A percentile compares a stretch with the other conserved stretches of the same genome.
These are phyloP conservation scores for Papilio demoleus DNA, from an alignment of 2,888 invertebrate genomes.

Conservation along the genomic window DNA sequence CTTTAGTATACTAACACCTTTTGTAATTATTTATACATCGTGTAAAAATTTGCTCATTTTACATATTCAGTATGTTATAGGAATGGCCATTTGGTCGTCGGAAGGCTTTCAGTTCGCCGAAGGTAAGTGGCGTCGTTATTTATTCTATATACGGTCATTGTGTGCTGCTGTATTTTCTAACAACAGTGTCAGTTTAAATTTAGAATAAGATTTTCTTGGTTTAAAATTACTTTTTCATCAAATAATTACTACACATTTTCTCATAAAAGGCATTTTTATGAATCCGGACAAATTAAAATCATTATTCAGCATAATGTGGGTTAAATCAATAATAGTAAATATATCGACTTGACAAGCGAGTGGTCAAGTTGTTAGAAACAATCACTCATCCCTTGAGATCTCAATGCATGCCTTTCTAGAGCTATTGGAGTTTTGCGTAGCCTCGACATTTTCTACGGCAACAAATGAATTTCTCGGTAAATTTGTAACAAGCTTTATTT, in stretches of 20 bases:
- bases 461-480: too few species aligned
- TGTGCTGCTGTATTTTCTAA: conserved; percentile 11
- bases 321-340: conserved; percentile 55
- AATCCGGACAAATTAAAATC: background rate
- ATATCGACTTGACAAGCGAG: conserved; percentile 80
- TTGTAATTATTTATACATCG: background rate
- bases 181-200: background rate
- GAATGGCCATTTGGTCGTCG: conserved; percentile 40
- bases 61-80: conserved; percentile 27
- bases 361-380: conserved; percentile 81
- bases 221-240: background rate
- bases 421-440: conserved; percentile 79
- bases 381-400: conserved; percentile 78
- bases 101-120: conserved; percentile 41
- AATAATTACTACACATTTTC: background rate
- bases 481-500: too few species aligned
- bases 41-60: background rate
- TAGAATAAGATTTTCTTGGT: background rate
- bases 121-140: conserved; percentile 41
- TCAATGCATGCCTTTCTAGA: conserved; percentile 64
- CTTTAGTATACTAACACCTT: too few species aligned
- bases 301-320: background rate
- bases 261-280: too few species aligned
- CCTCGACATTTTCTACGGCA: conserved; percentile 52
- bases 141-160: conserved; percentile 32